Conservation (phyloP, 2,113 vertebrate genomes). For the Ochotona curzoniae region DNA sequence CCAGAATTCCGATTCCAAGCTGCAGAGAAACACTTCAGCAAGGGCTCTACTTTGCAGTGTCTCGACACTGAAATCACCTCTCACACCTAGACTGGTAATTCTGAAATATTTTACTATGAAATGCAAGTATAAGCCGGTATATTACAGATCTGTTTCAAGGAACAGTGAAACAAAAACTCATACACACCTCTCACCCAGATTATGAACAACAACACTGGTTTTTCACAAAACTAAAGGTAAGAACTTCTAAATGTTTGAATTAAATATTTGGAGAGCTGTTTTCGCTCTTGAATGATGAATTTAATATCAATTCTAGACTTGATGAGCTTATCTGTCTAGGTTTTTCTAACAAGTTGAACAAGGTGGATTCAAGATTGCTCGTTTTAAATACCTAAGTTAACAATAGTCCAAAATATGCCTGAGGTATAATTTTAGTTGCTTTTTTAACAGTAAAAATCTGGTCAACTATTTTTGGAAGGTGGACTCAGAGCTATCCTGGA, state of each 20-base stretch:
- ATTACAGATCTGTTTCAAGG: neutral
- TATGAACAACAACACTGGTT: neutral
- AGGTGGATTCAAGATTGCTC: neutral
- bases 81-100: neutral
- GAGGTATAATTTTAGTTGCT: neutral
- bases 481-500: neutral
- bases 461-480: neutral
- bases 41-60: neutral
- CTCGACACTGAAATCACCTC: neutral
- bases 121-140: neutral
- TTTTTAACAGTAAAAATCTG: neutral
- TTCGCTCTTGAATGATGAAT: neutral
- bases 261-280: neutral
- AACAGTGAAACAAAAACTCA: neutral
- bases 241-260: neutral
- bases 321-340: neutral
- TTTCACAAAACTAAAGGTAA: neutral
- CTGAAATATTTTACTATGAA: neutral
- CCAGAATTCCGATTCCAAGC: neutral
- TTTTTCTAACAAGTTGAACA: conserved; percentile 6
- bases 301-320: conserved; percentile 16
- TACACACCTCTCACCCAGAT: neutral
- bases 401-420: neutral
- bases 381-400: conserved; percentile 23
- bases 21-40: neutral